These are phyloP conservation scores for Plagiodera versicolora DNA, from an alignment of 2,888 invertebrate genomes.

Conservation along the genomic window DNA sequence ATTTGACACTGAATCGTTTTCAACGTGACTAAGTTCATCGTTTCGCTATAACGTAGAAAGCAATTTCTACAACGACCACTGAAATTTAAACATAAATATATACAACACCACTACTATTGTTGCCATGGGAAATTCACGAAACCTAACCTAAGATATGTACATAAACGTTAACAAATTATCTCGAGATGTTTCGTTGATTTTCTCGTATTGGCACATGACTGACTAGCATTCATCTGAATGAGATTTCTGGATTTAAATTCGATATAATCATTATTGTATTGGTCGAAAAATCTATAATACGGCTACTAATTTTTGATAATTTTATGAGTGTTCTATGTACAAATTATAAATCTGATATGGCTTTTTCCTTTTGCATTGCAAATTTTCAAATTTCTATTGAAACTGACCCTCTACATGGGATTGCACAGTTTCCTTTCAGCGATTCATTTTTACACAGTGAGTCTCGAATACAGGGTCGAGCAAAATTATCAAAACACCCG, in stretches of 20 bases:
- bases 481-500: too few relatives aligned
- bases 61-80: background rate
- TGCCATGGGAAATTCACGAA: slow-evolving; percentile 6
- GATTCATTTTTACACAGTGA: too few relatives aligned
- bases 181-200: slow-evolving; percentile 45
- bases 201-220: slow-evolving; percentile 46
- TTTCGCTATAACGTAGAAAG: too few relatives aligned
- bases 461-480: too few relatives aligned
- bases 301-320: slow-evolving; percentile 24
- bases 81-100: slow-evolving; percentile 37
- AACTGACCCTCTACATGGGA: background rate
- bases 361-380: slow-evolving; percentile 28
- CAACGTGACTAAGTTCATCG: too few relatives aligned
- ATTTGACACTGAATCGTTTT: too few relatives aligned
- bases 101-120: slow-evolving; percentile 24
- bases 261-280: slow-evolving; percentile 42
- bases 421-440: too few relatives aligned
- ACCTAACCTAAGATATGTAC: slow-evolving; percentile 46
- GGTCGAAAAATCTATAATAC: slow-evolving; percentile 37
- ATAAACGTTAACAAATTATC: slow-evolving; percentile 44
- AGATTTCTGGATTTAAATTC: slow-evolving; percentile 38
- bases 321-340: slow-evolving; percentile 25
- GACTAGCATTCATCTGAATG: slow-evolving; percentile 40
- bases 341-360: slow-evolving; percentile 28
- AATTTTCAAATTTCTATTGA: slow-evolving; percentile 16